Base-by-base conservation (phyloP, 2,888 invertebrate genomes). In the Trilocha varians region DNA sequence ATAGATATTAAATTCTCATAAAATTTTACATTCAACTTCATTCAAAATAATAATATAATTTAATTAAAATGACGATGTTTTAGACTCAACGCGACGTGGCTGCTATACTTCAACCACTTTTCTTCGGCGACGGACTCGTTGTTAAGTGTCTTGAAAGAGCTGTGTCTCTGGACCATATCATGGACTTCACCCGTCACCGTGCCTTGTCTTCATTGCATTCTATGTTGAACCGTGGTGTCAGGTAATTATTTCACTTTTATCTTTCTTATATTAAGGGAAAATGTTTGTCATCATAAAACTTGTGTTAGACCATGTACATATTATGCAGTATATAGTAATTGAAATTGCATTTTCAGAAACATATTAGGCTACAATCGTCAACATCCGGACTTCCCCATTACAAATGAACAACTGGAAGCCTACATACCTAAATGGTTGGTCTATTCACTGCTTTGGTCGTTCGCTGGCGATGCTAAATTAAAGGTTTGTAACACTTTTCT, bases 121-220 rank as follows among this genome's bases (percentile, higher is more conserved):
- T 99, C 74, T 91, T 93, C 13, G 92, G 95, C 2, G 98, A 98
- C 72, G 98, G 98, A 15, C 88, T 99, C 35, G 97, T 99, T 3
- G 94, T 96, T 34, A 91, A 94, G 55, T 95, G 96, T 61, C 79
- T 99, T 49, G 97, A 99, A 66, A 97, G 94, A 65, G 96, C 98
- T 1, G 91, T 92, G 71, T 90, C 91, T 17, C 94, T 96, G 62
- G 99, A 99, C 66, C 99, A 99, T 68, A 95, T 99, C 38, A 99
- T 99, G 99, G 99, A 99, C 85, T 99, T 99, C 72, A 99, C 99
- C 0, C 89, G 97, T n/a, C 89, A 99, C 50, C 88, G 99, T 42
- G 98, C 99, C 1, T 88, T 99, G 2, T 96, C 96, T 41, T 97
- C 98, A 0, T 87, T 99, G 42, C 99, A 99, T 80, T 98, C 98